Conservation (phyloP, 1,140 invertebrate species). For the Megalopta genalis region DNA sequence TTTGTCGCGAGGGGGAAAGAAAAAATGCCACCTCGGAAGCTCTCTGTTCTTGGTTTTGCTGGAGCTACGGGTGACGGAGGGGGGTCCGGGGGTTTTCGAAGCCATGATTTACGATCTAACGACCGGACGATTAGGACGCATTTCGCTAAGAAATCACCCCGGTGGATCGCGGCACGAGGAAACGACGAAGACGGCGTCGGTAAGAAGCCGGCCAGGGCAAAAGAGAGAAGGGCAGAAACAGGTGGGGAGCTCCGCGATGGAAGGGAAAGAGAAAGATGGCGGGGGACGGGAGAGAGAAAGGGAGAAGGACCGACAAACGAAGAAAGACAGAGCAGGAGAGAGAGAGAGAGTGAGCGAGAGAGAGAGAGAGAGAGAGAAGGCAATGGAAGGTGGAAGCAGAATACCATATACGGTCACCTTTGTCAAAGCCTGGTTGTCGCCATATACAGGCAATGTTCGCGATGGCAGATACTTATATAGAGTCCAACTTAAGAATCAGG, state of each 20-base stretch:
- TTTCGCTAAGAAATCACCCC: conserved; percentile 30
- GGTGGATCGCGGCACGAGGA: conserved; percentile 45
- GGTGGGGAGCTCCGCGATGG: conserved; percentile 17
- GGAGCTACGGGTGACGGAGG: too few species aligned
- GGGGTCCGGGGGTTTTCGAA: conserved; percentile 6
- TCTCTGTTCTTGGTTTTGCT: too few species aligned
- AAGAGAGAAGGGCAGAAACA: conserved; percentile 35
- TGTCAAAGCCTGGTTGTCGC: conserved; percentile 77
- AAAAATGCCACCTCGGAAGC: too few species aligned
- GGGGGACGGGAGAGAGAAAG: conserved; percentile 23
- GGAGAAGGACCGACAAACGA: conserved; percentile 43
- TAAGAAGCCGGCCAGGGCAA: background rate
- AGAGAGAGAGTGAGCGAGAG: conserved; percentile 42
- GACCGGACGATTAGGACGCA: conserved; percentile 41
- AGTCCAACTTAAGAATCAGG: conserved; percentile 77
- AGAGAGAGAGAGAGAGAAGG: conserved; percentile 33
- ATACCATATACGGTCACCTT: conserved; percentile 77
- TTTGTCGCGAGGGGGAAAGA: too few species aligned
- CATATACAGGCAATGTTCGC: conserved; percentile 78
- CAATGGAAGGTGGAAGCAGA: conserved; percentile 74
- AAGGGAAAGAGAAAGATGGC: conserved; percentile 34
- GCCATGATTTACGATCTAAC: conserved; percentile 54
- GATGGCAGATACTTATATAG: conserved; percentile 76
- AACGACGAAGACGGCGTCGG: conserved; percentile 4
- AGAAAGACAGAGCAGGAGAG: background rate